Base-by-base conservation (phyloP, 1,140 invertebrate genomes). In the Gonioctena quinquepunctata region DNA sequence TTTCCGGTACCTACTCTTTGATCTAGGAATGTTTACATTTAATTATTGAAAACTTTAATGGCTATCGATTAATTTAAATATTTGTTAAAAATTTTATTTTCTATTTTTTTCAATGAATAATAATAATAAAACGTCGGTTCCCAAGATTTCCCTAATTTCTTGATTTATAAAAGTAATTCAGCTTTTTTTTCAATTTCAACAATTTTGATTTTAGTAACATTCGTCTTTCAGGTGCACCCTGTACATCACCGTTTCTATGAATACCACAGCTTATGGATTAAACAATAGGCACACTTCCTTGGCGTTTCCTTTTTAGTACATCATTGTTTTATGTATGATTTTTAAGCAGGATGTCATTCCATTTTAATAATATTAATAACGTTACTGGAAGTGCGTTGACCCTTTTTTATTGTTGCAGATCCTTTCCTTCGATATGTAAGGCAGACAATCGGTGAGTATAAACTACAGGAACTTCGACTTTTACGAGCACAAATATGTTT, bases 301-400 rank as follows among this genome's bases (percentile, higher is more conserved):
- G 23, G 21, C 22, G 50, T 66, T 66, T 66, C 63, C 63, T 54
- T 66, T 66, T 66, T 54, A 22, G 63, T 42, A 62, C 60, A 42
- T 62, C 60, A 62, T 62, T 62, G 60, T 62, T 62, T 62, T 62
- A 62, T 62, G 26, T 62, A 27, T 62, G 28, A 27, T 62, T 62
- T 59, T 59, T 62, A 62, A 62, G 27, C 60, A 62, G 60, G 60
- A 62, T 62, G 60, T 42, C 60, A 62, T 28, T 62, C 60, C 60
- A 62, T 62, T 62, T 62, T 62, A 62, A 62, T 42, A 62, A 48
- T 42, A 62, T 42, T 62, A 62, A 42, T 62, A 62, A 33, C 33
- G 18, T 48, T 65, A 54, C 50, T 52, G 42, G 26, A 28, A 65
- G 60, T 62, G 33, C 60, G 27, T 19, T 65, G 63, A 65, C 50